phyloP scores from a whole-genome alignment of 2,797 vertebrate genomes.

The Carcharodon carcharias region DNA sequence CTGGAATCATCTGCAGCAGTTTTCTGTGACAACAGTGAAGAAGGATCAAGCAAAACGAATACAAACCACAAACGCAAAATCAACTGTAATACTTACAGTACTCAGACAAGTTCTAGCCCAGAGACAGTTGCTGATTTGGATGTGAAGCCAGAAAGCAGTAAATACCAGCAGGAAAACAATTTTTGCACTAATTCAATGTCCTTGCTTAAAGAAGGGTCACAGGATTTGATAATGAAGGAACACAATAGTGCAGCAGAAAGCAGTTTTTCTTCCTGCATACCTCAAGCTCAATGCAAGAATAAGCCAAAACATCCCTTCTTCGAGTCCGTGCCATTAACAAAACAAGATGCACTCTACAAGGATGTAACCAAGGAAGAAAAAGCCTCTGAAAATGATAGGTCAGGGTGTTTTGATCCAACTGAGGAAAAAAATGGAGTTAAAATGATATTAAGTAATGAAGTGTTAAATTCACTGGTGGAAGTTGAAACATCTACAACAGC shows the following conservation, averaged over 20 bases:
- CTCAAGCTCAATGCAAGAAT: background rate
- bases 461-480: background rate
- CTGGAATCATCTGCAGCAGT: constrained; percentile 75
- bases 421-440: background rate
- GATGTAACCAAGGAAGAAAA: background rate
- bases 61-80: constrained; percentile 60
- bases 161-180: constrained; percentile 45
- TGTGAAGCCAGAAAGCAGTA: constrained; percentile 46
- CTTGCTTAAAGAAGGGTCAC: constrained; percentile 46
- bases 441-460: background rate
- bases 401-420: background rate
- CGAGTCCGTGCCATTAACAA: background rate
- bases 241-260: constrained; percentile 31
- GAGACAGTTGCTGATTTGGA: constrained; percentile 50
- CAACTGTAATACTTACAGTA: constrained; percentile 52
- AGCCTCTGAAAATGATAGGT: background rate
- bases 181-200: constrained; percentile 42
- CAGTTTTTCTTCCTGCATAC: background rate
- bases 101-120: constrained; percentile 49
- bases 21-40: constrained; percentile 71
- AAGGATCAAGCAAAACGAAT: constrained; percentile 52
- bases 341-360: background rate
- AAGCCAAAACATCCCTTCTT: background rate
- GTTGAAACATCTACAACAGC: background rate
- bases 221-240: constrained; percentile 46